These are phyloP conservation scores for Porites evermanni DNA, from an alignment of 92 coral and sea anemone genomes.

Conservation along the genomic window DNA sequence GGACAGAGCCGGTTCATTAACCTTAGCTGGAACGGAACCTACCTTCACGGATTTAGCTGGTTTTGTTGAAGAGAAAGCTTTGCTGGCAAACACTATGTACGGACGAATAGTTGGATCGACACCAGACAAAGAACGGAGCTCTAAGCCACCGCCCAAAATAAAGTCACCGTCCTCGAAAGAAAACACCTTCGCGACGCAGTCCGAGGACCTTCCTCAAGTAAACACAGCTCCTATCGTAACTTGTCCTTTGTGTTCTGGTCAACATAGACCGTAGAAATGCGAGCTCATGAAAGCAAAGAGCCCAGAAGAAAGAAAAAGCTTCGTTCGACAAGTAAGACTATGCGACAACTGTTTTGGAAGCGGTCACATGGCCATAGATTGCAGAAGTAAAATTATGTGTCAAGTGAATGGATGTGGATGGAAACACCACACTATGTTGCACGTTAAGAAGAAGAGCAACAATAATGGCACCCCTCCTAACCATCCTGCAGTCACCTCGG, in stretches of 20 bases:
- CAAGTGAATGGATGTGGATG: slow-evolving; percentile 12
- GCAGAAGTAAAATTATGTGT: slow-evolving; percentile 19
- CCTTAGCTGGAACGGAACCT: slow-evolving; percentile 32
- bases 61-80: slow-evolving; percentile 51
- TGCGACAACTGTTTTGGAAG: slow-evolving; percentile 51
- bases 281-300: slow-evolving; percentile 30
- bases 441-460: background rate
- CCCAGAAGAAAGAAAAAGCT: slow-evolving; percentile 29
- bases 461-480: background rate
- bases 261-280: slow-evolving; percentile 43
- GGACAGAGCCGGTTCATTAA: slow-evolving; percentile 31
- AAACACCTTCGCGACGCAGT: background rate
- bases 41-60: slow-evolving; percentile 26
- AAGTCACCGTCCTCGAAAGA: background rate
- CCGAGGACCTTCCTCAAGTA: background rate
- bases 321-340: slow-evolving; percentile 42
- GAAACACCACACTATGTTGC: slow-evolving; percentile 45
- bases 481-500: background rate
- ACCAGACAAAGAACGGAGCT: slow-evolving; percentile 26
- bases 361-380: slow-evolving; percentile 37
- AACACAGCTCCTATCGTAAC: too few species aligned
- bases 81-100: slow-evolving; percentile 47
- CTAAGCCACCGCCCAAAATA: background rate
- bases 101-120: slow-evolving; percentile 41
- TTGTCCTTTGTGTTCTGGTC: slow-evolving; percentile 37